A percentile compares a stretch with the other conserved stretches of the same genome.
phyloP scores from a whole-genome alignment of 1,140 invertebrate genomes.

The Drosophila paulistorum region DNA sequence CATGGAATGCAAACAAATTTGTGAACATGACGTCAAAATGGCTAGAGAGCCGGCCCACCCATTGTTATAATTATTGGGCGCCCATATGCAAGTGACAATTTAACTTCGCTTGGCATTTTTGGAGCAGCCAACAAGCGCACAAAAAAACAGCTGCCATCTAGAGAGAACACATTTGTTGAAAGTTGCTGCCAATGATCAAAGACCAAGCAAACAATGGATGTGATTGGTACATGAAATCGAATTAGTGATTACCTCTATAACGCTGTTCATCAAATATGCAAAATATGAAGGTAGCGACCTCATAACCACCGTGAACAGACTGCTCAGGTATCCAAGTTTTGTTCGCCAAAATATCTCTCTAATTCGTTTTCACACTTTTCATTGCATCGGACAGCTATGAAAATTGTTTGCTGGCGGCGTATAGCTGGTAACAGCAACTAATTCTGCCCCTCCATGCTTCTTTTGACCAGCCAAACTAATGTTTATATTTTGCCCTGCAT shows the following conservation, averaged over 20 bases:
- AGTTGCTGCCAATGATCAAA: conserved; percentile 18
- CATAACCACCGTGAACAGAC: not conserved
- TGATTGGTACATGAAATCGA: not conserved
- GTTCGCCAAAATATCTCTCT: conserved; percentile 28
- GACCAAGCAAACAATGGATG: conserved; percentile 15
- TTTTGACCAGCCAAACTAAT: conserved; percentile 37
- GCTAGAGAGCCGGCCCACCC: conserved; percentile 56
- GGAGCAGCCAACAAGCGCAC: conserved; percentile 40
- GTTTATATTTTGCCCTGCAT: conserved; percentile 80
- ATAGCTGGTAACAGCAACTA: conserved; percentile 53
- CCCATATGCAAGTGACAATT: conserved; percentile 76
- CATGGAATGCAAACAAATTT: conserved; percentile 77
- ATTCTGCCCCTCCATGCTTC: conserved; percentile 39
- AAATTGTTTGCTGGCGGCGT: conserved; percentile 45
- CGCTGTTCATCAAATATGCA: not conserved
- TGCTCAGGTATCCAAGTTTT: not conserved
- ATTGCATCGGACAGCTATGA: conserved; percentile 57
- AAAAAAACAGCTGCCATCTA: conserved; percentile 3
- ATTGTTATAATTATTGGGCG: conserved; percentile 80
- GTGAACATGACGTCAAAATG: conserved; percentile 64
- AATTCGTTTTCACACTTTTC: conserved; percentile 80
- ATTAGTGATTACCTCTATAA: not conserved
- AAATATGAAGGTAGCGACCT: not conserved
- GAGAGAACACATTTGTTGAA: conserved; percentile 54
- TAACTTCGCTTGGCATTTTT: conserved; percentile 65